phyloP scores from a whole-genome alignment of 2,888 invertebrate species.

The Hydrotaea diabolus region DNA sequence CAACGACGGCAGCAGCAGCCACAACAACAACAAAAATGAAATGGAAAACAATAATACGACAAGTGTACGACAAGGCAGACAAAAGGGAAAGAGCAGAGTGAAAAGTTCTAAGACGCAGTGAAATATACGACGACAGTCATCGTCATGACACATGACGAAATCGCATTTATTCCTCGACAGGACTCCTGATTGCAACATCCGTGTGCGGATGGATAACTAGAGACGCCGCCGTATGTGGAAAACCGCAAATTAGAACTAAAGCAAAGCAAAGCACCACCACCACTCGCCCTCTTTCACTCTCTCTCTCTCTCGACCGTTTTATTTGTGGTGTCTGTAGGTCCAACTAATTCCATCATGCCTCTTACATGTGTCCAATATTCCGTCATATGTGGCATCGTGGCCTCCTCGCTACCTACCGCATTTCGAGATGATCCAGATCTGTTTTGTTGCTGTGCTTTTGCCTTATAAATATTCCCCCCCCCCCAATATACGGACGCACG shows the following conservation, averaged over 20 bases:
- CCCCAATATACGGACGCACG: neutral
- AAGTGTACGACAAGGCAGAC: constrained; percentile 28
- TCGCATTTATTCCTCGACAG: constrained; percentile 77
- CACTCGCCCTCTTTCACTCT: neutral
- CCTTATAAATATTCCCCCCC: neutral
- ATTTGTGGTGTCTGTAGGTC: neutral
- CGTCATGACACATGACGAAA: constrained; percentile 73
- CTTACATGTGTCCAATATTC: neutral
- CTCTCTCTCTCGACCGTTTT: neutral
- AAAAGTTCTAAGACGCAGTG: neutral
- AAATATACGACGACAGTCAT: constrained; percentile 49
- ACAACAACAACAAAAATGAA: neutral
- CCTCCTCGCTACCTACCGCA: constrained; percentile 20
- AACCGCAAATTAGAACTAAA: constrained; percentile 3
- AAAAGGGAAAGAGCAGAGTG: neutral
- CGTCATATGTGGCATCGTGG: neutral
- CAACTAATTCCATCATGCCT: neutral
- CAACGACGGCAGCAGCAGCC: neutral
- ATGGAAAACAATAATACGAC: constrained; percentile 18
- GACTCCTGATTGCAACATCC: constrained; percentile 79
- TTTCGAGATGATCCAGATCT: neutral
- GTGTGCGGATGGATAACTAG: constrained; percentile 67
- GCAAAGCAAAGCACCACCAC: neutral
- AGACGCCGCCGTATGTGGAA: neutral
- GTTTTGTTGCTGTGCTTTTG: neutral